These are phyloP conservation scores for Ephialtes manifestator DNA, from an alignment of 2,888 invertebrate species.

Conservation along the genomic window DNA sequence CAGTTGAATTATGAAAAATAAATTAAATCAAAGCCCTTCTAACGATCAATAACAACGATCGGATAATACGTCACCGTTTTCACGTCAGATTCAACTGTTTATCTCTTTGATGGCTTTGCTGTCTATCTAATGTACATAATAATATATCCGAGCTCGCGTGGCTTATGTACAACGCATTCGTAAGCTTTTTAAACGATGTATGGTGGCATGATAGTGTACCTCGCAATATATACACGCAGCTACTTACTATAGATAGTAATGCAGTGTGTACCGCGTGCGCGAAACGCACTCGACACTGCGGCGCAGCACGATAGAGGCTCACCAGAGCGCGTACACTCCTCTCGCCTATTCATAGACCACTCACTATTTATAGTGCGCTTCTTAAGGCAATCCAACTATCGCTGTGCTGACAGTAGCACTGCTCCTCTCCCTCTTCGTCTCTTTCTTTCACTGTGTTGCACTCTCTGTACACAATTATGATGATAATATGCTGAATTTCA, in stretches of 20 bases:
- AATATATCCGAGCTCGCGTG: not conserved
- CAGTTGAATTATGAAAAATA: not conserved
- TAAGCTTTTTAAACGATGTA: not conserved
- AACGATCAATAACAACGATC: conserved; percentile 28
- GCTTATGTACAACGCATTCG: not conserved
- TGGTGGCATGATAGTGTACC: not conserved
- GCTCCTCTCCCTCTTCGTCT: not conserved
- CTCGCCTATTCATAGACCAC: conserved; percentile 69
- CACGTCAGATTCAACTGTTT: not conserved
- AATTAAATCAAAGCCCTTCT: not conserved
- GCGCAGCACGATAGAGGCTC: conserved; percentile 12
- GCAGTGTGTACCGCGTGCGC: conserved; percentile 28
- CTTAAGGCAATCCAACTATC: conserved; percentile 68
- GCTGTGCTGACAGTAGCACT: conserved; percentile 53
- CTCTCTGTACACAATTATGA: not conserved
- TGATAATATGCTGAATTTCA: conserved; percentile 12
- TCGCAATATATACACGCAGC: not conserved
- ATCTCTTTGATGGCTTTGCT: not conserved
- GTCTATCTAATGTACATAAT: not conserved
- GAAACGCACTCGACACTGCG: conserved; percentile 18
- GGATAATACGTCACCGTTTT: conserved; percentile 1
- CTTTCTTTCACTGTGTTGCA: not conserved
- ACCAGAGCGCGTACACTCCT: conserved; percentile 36
- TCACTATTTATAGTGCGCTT: conserved; percentile 69
- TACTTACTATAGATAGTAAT: conserved; percentile 13